Percentiles rank a stretch among this genome's conserved stretches.
These are phyloP conservation scores for Syritta pipiens DNA, from an alignment of 2,888 invertebrate species.

Conservation along the genomic window DNA sequence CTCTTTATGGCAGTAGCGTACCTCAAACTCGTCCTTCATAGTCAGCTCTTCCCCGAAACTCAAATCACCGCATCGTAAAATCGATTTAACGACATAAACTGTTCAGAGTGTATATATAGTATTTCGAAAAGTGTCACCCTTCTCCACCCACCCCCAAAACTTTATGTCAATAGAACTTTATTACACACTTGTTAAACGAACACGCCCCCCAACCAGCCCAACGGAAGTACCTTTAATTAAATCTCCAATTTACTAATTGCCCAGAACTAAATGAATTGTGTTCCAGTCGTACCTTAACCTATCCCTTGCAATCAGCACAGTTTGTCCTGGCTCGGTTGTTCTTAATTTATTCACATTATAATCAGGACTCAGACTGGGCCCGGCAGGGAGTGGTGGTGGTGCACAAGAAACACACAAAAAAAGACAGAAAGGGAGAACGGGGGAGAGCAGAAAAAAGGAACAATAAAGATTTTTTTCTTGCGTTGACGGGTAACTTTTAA, in stretches of 20 bases:
- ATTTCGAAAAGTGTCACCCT: too few relatives aligned
- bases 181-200: too few relatives aligned
- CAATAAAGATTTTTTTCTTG: conserved; percentile 28
- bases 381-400: too few relatives aligned
- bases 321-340: conserved; percentile 11
- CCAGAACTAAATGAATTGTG: conserved; percentile 21
- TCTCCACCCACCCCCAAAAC: too few relatives aligned
- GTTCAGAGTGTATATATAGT: too few relatives aligned
- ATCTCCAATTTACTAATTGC: conserved; percentile 31
- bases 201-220: too few relatives aligned
- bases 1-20: too few relatives aligned
- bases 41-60: too few relatives aligned
- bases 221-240: conserved; percentile 29
- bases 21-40: too few relatives aligned
- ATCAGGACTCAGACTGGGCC: conserved; percentile 39
- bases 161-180: too few relatives aligned
- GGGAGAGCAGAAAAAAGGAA: neutral
- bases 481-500: conserved; percentile 41
- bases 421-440: neutral
- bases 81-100: too few relatives aligned
- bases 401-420: neutral
- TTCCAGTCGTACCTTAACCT: conserved; percentile 19
- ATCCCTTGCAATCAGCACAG: conserved; percentile 31
- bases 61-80: too few relatives aligned
- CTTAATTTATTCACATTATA: conserved; percentile 47